A percentile compares a stretch with the other conserved stretches of the same genome.
phyloP scores from a whole-genome alignment of 2,888 invertebrate genomes.

The Xestia xanthographa region DNA sequence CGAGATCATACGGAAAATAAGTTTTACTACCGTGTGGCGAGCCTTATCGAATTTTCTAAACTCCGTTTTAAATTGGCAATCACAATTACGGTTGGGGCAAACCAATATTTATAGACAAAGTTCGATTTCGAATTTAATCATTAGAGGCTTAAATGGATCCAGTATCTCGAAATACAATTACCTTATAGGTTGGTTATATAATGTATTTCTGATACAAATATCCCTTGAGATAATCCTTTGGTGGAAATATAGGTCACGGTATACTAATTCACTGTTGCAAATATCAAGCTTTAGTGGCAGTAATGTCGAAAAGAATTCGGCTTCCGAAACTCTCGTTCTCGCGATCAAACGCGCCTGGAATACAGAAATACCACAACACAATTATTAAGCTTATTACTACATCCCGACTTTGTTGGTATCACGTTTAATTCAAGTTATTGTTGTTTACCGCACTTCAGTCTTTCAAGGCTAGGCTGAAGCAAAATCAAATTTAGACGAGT shows the following conservation, averaged over 20 bases:
- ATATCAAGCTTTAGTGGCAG: conserved; percentile 10
- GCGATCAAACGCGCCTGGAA: conserved; percentile 41
- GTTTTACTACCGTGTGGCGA: conserved; percentile 48
- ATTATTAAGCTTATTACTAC: conserved; percentile 27
- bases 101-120: conserved; percentile 59
- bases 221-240: conserved; percentile 26
- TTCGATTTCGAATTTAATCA: conserved; percentile 52
- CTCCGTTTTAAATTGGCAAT: conserved; percentile 66
- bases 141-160: conserved; percentile 34
- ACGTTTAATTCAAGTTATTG: conserved; percentile 17
- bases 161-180: conserved; percentile 47
- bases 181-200: conserved; percentile 12
- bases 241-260: neutral
- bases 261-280: conserved; percentile 5
- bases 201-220: conserved; percentile 32
- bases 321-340: conserved; percentile 11
- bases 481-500: neutral
- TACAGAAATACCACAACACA: conserved; percentile 20
- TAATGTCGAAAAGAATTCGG: conserved; percentile 33
- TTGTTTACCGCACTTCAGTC: neutral
- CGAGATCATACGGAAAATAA: conserved; percentile 58
- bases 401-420: neutral
- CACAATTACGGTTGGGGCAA: conserved; percentile 55
- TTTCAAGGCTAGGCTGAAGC: neutral
- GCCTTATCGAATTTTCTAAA: conserved; percentile 57